Evolutionary conservation across 2,113 vertebrate genomes (phyloP), one percentile per base, ranked within the genome.

Genomic region (Cricetomys ansorgei): DNA sequence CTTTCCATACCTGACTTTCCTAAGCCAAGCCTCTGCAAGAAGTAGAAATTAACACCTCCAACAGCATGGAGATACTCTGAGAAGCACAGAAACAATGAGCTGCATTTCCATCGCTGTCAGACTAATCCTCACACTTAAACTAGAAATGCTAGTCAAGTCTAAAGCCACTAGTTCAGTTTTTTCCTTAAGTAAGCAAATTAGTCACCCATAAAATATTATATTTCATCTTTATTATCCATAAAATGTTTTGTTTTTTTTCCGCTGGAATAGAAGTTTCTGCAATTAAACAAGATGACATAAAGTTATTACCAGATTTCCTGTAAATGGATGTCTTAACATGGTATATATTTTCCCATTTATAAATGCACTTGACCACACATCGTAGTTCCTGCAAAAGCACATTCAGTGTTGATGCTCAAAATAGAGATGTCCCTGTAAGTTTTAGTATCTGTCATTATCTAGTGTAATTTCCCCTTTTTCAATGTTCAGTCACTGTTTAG

Each of bases 121-220:
- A 65, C n/a, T 94, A 72, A 94, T 91, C 88, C 88, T 45, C 77
- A 92, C 97, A 97, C 92, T 98, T 90, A 97, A 96, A 70, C 96
- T 94, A 92, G 96, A 86, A 90, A 95, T 79, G 94, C 94, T 98
- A 97, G 96, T 91, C 96, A 97, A 98, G 89, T 88, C 77, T 43
- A 96, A 88, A 97, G 80, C 75, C 95, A 92, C 64, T 83, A 73
- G 88, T 91, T 95, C n/a, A 64, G 92, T 94, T 91, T 96, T 73
- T 43, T 97, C 86, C 92, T 96, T 93, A 96, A 97, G 92, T 97
- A 96, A 97, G 85, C 55, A 94, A 97, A 98, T 98, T 98, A 98
- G 96, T 98, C 95, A 98, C 77, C 55, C 62, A 84, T 94, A 93
- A 55, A 96, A 95, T 98, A 97, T 97, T 98, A 98, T 97, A 88